phyloP scores from a whole-genome alignment of 2,797 vertebrate genomes.

The Catharus ustulatus region DNA sequence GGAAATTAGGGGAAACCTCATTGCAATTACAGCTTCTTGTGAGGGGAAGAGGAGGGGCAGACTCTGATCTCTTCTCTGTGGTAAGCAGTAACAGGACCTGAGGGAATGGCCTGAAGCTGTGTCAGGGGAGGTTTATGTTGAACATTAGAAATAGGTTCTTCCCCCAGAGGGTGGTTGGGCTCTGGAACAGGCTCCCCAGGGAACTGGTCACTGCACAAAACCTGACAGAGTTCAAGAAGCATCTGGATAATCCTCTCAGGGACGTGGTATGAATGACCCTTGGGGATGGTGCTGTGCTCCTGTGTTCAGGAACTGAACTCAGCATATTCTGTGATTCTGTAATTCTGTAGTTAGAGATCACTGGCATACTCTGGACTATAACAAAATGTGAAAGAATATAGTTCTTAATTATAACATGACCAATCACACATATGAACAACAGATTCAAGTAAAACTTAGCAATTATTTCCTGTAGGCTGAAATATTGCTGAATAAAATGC shows the following conservation, averaged over 20 bases:
- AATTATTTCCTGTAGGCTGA: conserved; percentile 13
- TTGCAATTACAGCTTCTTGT: accelerated
- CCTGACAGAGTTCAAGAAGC: background rate
- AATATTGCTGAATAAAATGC: conserved; percentile 20
- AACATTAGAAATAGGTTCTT: accelerated
- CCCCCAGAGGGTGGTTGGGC: background rate
- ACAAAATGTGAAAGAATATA: background rate
- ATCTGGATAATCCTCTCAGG: background rate
- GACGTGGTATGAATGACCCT: background rate
- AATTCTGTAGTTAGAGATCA: background rate
- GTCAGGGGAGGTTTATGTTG: accelerated
- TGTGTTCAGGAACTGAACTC: background rate
- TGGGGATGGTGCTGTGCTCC: background rate
- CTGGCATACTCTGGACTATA: background rate
- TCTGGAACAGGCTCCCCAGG: background rate
- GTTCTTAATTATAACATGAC: conserved; percentile 17
- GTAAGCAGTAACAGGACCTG: background rate
- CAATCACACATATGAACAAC: background rate
- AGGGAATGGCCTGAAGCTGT: background rate
- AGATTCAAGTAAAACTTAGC: background rate
- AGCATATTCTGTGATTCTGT: background rate
- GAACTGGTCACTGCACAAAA: background rate
- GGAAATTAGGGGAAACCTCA: background rate
- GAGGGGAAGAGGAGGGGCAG: background rate
- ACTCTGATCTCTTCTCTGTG: background rate